Evolutionary conservation across 2,888 invertebrate genomes (phyloP), one percentile per base, ranked within the genome.

Genomic region (Andrena fulva): DNA sequence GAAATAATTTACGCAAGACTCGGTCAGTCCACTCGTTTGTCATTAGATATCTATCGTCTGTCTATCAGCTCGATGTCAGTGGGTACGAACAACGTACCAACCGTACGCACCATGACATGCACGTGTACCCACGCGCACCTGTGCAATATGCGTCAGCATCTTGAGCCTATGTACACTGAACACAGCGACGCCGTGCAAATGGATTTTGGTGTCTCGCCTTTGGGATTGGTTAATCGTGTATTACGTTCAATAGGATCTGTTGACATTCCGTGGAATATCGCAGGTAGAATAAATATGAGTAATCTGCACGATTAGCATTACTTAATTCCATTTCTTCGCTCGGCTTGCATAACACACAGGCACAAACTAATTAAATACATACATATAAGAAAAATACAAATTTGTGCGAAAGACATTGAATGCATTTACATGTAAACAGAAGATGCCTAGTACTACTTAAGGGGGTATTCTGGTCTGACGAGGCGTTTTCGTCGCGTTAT

Each of bases 161-260:
- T 81, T 81, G 77, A 50, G 8, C 16, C 73, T 72, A 48, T 83
- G 70, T 56, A 83, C 67, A 81, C 70, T 69, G 52, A 66, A 33
- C 63, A 63, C 42, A 42, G 67, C 33, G 62, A 12, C 48, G 35
- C 29, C 33, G 69, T 59, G 81, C 76, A 83, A 83, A 81, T 81
- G 82, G 74, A 83, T 69, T 81, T 83, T 60, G 70, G 76, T 73
- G 70, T 67, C 73, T 73, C 48, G 73, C 31, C 70, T 66, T 62
- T 63, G 66, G 62, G 48, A 33, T 77, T 69, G 77, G 69, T 81
- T 81, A 81, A 77, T 69, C 73, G 73, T 63, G 42, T 42, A 73
- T 77, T 54, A 64, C 31, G 59, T 68, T 59, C 68, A 64, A 59
- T 59, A 60, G 72, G 70, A 50, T 73, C 59, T 60, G 68, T 54